phyloP scores from a whole-genome alignment of 2,113 vertebrate species.

The Eleginops maclovinus region DNA sequence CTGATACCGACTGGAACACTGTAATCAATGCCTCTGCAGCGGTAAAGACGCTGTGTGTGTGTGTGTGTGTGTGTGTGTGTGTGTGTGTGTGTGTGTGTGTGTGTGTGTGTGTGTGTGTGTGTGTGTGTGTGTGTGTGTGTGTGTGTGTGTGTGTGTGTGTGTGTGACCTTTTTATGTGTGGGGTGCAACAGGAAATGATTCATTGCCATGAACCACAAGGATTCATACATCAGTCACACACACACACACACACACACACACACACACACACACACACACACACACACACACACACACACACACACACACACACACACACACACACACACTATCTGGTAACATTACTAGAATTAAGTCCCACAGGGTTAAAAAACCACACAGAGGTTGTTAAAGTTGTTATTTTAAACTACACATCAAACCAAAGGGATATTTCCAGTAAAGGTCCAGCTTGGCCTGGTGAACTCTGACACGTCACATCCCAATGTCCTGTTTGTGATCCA shows the following conservation, averaged over 20 bases:
- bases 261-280: neutral
- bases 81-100: neutral
- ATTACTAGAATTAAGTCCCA: neutral
- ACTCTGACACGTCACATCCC: neutral
- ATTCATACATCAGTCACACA: conserved; percentile 10
- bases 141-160: neutral
- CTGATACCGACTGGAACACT: neutral
- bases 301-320: neutral
- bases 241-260: conserved; percentile 1
- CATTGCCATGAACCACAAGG: neutral
- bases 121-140: neutral
- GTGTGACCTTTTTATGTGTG: conserved; percentile 1
- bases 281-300: neutral
- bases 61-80: neutral
- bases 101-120: neutral
- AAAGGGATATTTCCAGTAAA: neutral
- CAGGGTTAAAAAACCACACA: no score
- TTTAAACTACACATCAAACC: neutral
- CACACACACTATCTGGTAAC: neutral
- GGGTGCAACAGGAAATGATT: conserved; percentile 2
- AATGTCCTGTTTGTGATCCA: conserved; percentile 22
- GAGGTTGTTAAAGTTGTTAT: no score
- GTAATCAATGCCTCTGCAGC: neutral
- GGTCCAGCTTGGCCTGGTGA: neutral
- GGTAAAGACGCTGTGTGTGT: neutral